These are phyloP conservation scores for Andrena flavipes DNA, from an alignment of 2,888 invertebrate genomes.

Conservation along the genomic window DNA sequence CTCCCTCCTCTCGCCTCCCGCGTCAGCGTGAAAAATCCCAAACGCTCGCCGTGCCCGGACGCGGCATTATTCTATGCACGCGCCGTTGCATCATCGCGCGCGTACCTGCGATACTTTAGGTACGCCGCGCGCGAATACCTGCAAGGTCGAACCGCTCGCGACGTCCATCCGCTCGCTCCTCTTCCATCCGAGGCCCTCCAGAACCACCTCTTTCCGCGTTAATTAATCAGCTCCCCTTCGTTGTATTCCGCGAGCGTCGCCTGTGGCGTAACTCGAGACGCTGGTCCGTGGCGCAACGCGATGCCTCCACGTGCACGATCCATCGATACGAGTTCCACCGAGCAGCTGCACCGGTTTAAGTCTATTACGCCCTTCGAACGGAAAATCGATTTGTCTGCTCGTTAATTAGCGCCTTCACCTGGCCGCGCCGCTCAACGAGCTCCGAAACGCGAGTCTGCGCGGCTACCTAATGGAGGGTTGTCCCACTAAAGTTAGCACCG, in stretches of 20 bases:
- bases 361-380: slow-evolving; percentile 31
- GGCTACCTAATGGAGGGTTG: not conserved
- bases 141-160: slow-evolving; percentile 59
- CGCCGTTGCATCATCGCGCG: slow-evolving; percentile 18
- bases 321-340: slow-evolving; percentile 30
- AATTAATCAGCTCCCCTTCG: slow-evolving; percentile 65
- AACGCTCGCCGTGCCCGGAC: slow-evolving; percentile 5
- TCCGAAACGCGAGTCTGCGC: not conserved
- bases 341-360: slow-evolving; percentile 45
- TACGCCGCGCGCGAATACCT: slow-evolving; percentile 42
- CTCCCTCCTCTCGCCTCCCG: not conserved
- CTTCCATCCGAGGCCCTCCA: slow-evolving; percentile 19
- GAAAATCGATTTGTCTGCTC: slow-evolving; percentile 60
- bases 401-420: slow-evolving; percentile 61
- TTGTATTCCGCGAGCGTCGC: slow-evolving; percentile 56
- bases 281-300: slow-evolving; percentile 31
- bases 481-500: not conserved
- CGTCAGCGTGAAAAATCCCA: not conserved
- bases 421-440: slow-evolving; percentile 36
- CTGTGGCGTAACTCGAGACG: slow-evolving; percentile 50
- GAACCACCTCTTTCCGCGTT: slow-evolving; percentile 61
- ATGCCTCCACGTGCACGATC: slow-evolving; percentile 13
- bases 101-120: slow-evolving; percentile 40
- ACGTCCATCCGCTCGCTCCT: not conserved
- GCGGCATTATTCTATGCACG: slow-evolving; percentile 50